phyloP scores from a whole-genome alignment of 2,797 vertebrate genomes.

The Propithecus perrieri region DNA sequence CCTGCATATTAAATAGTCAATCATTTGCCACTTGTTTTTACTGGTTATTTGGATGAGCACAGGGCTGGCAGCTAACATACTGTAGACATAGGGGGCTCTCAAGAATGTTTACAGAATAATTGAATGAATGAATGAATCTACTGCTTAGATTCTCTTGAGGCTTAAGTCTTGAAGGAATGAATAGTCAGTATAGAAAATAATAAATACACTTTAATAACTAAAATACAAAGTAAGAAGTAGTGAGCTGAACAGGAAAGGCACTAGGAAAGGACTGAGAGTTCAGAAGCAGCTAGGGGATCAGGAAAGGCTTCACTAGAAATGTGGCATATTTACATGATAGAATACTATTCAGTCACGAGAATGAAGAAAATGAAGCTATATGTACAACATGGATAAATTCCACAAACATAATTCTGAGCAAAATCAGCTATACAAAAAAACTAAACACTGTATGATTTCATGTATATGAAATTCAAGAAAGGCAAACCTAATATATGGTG shows the following conservation, averaged over 20 bases:
- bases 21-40: not conserved
- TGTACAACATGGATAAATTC: not conserved
- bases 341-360: not conserved
- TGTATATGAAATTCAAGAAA: conserved; percentile 6
- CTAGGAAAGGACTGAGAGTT: not conserved
- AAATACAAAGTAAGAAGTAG: not conserved
- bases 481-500: not conserved
- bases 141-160: not conserved
- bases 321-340: not conserved
- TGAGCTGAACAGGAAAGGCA: not conserved
- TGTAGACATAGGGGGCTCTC: not conserved
- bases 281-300: not conserved
- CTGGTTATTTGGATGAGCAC: not conserved
- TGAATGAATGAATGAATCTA: not conserved
- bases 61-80: not conserved
- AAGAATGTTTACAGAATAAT: not conserved
- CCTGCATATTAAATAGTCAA: not conserved
- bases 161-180: not conserved
- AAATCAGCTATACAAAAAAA: not conserved
- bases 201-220: not conserved
- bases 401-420: not conserved
- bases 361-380: conserved; percentile 8
- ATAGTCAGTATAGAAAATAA: not conserved
- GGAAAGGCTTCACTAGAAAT: not conserved
- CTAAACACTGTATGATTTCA: not conserved